Evolutionary conservation across 2,113 vertebrate species (phyloP), one percentile per base, ranked within the genome.

Genomic region (Platysternon megacephalum): DNA sequence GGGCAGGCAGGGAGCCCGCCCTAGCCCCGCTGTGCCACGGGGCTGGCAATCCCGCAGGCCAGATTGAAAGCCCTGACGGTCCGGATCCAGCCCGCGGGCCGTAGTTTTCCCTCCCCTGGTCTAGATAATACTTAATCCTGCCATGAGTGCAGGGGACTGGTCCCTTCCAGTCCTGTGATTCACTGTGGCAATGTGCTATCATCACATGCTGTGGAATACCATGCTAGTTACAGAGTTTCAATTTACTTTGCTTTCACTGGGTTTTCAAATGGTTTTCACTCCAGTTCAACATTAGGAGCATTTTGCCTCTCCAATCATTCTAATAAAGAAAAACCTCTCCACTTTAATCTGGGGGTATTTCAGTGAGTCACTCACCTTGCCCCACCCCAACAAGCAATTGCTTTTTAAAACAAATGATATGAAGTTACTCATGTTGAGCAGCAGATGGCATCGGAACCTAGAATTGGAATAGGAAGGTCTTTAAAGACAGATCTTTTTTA

Each of bases 401-500:
- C 1, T 10, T 79, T n/a, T 39, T 10, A 29, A 5, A 53, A 81
- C 26, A 46, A 46, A 78, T 29, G 9, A 29, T 2, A 48, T 5
- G 48, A 51, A 49, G 35, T 29, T 32, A 39, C 28, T 35, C 22
- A 44, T 11, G 7, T 5, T 26, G 91, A 84, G 92, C 96, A 94
- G 78, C 96, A 96, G 96, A 82, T 93, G 95, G 95, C 96, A 91
- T 29, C 88, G 42, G 3, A 72, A 10, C 28, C 28, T 29, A 21
- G 19, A 17, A 32, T 3, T 68, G 48, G 16, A 39, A 26, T 22
- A 42, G 48, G 28, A 22, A 39, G 28, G 21, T 32, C 29, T n/a
- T 44, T 12, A 29, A 46, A 39, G 52, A 10, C 48, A 51, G 17
- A 12, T 80, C 52, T 48, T 1, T 9, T 2, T 19, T 11, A 79